Evolutionary conservation across 30 jellyfish, hydroid and myxozoan species (phyloP), one percentile per base, ranked within the genome.

Genomic region (Pelagia noctiluca): DNA sequence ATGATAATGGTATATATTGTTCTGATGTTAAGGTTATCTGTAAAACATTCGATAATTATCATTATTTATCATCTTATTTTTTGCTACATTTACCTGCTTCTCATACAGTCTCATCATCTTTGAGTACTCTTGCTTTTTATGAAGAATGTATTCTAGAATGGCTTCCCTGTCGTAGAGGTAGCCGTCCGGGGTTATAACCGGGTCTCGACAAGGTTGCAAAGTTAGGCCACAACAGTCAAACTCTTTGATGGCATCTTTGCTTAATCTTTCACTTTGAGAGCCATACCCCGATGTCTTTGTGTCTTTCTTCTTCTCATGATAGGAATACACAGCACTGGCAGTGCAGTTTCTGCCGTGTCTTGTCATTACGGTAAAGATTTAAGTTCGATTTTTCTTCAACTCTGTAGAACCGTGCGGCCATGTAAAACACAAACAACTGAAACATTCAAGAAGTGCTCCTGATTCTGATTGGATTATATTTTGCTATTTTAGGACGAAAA

Each of bases 161-260:
- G 97, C 94, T 79, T 95, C 99, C 46, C 93, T 76, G 62, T 95
- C 99, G 75, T 83, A 95, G 66, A 95, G 57, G 76, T 90, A 86
- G 1, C 99, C 99, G 18, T 89, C 97, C 26, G 79, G 80, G 38
- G 99, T 95, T 28, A 95, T 91, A 3, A 95, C 94, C 0, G 99
- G 99, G 52, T 90, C 97, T 46, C 88, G 87, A 78, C 99, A 95
- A 12, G 97, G 96, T 63, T 95, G 99, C 35, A 89, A 53, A 38
- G 99, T 90, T 77, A 95, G 93, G 79, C 96, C 87, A 50, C 99
- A 95, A 35, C 97, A 89, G 63, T 95, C 99, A 47, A 95, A 86
- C 25, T 81, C 93, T 34, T 89, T 89, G n/a, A 89, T 87, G 38
- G 99, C 81, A 72, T 95, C 98, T 89, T 90, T 90, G 72, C 96